Evolutionary conservation across 2,113 vertebrate genomes (phyloP).

Genomic region (Proterorhinus semilunaris): DNA sequence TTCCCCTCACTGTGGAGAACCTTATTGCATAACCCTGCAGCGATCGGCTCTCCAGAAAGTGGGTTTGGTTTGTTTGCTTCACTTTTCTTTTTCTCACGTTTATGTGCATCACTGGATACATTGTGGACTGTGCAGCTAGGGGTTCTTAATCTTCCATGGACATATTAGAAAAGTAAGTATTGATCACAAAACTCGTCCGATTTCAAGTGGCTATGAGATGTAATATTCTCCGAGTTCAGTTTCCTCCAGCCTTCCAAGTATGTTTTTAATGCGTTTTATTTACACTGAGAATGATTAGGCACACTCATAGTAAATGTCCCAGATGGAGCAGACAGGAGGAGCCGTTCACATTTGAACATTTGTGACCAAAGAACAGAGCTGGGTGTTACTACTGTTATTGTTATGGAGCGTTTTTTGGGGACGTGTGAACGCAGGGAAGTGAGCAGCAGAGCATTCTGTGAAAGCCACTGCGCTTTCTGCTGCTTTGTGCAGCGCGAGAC

Average conservation of each 20-base stretch:
- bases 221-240: too few relatives aligned
- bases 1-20: conserved; percentile 23
- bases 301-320: conserved; percentile 9
- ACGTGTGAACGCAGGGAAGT: conserved; percentile 19
- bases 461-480: neutral
- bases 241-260: too few relatives aligned
- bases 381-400: conserved; percentile 36
- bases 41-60: conserved; percentile 23
- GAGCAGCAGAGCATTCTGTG: conserved; percentile 15
- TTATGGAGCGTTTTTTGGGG: conserved; percentile 14
- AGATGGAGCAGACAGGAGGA: conserved; percentile 29
- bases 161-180: too few relatives aligned
- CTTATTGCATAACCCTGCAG: conserved; percentile 24
- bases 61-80: neutral
- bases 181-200: too few relatives aligned
- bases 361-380: conserved; percentile 39
- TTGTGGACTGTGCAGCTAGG: too few relatives aligned
- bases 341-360: conserved; percentile 34
- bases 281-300: conserved; percentile 22
- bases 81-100: too few relatives aligned
- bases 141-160: too few relatives aligned
- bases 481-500: neutral
- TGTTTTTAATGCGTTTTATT: neutral
- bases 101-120: too few relatives aligned
- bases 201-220: too few relatives aligned